Percentiles rank a stretch among this genome's conserved stretches.
phyloP scores from a whole-genome alignment of 2,113 vertebrate species.

The Regulus satrapa region DNA sequence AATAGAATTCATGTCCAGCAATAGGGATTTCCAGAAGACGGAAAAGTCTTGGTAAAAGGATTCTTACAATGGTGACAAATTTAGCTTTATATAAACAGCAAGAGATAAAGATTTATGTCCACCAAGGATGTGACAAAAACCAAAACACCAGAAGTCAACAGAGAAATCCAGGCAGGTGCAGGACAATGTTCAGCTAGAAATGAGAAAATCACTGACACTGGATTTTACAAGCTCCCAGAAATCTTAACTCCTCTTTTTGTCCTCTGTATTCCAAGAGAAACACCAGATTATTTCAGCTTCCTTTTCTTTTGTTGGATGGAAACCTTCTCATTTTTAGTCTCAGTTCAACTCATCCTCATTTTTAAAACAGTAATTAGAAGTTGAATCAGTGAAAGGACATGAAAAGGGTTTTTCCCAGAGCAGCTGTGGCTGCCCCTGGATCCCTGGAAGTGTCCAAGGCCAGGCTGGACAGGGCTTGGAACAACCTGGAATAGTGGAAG shows the following conservation, averaged over 20 bases:
- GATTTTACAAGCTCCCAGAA: neutral
- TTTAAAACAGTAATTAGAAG: neutral
- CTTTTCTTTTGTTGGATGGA: neutral
- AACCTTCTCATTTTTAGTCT: neutral
- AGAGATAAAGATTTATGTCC: neutral
- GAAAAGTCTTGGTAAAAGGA: neutral
- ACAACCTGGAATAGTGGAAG: accelerated
- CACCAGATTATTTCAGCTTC: accelerated
- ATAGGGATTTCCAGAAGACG: neutral
- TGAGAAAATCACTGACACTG: accelerated
- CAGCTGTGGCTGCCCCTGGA: neutral
- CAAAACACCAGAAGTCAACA: neutral
- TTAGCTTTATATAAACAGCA: neutral
- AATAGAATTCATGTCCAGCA: neutral
- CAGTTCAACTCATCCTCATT: neutral
- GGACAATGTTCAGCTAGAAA: neutral
- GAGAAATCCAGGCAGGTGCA: neutral
- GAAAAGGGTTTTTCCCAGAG: neutral
- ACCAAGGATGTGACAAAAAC: neutral
- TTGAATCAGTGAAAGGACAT: neutral
- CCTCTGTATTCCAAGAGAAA: neutral
- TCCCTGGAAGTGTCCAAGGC: neutral
- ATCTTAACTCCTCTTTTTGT: neutral
- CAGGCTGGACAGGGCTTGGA: neutral
- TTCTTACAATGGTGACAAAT: neutral